These are phyloP conservation scores for Pachyramphus minor DNA, from an alignment of 2,113 vertebrate species.

Conservation along the genomic window DNA sequence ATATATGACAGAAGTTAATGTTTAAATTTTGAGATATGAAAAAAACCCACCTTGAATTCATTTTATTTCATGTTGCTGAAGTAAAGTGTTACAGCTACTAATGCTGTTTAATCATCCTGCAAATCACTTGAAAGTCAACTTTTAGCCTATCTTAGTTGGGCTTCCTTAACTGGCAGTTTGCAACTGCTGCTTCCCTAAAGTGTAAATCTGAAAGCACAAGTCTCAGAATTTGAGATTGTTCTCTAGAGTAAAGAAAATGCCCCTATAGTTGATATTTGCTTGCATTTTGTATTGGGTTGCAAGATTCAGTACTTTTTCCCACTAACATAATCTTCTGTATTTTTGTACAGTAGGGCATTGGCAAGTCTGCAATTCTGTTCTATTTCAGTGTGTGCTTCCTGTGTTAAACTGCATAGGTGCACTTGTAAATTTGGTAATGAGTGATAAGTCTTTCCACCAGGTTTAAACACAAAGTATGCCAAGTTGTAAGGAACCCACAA, in stretches of 20 bases:
- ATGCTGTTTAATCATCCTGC: neutral
- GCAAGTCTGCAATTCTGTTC: neutral
- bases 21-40: neutral
- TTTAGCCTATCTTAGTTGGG: neutral
- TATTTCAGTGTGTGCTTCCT: neutral
- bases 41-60: fast-evolving
- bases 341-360: neutral
- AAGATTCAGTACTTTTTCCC: neutral
- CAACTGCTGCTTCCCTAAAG: neutral
- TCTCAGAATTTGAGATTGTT: neutral
- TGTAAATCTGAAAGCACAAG: neutral
- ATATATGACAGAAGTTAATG: neutral
- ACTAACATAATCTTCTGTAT: neutral
- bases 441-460: neutral
- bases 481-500: neutral
- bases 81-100: neutral
- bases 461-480: neutral
- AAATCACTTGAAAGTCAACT: neutral
- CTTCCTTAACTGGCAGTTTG: neutral
- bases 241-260: neutral
- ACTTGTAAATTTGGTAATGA: neutral
- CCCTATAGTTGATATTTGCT: neutral
- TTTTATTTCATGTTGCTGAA: neutral
- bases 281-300: neutral
- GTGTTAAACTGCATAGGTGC: neutral